Percentiles rank a stretch among this genome's conserved stretches.
Conservation (phyloP, 2,797 vertebrate species). For the Catostomus latipinnis region DNA sequence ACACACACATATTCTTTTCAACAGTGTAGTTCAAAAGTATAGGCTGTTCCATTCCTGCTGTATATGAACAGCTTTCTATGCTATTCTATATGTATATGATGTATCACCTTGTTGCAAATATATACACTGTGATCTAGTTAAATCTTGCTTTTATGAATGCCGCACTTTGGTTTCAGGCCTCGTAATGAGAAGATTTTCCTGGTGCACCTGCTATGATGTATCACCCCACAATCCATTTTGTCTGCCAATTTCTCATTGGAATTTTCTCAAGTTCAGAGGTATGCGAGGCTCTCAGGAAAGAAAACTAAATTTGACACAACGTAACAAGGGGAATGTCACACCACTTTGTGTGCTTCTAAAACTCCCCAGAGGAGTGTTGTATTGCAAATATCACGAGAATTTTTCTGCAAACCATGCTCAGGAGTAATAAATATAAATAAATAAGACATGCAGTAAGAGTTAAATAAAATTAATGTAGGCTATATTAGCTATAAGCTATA, state of each 20-base stretch:
- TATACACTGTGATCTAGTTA: constrained; percentile 14
- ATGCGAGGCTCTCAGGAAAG: too few species aligned
- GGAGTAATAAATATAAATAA: neutral
- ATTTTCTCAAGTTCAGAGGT: too few species aligned
- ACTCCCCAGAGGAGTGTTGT: neutral
- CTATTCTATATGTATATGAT: constrained; percentile 43
- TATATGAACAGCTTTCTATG: constrained; percentile 4
- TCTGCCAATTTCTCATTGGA: too few species aligned
- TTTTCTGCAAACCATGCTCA: neutral
- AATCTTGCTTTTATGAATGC: neutral
- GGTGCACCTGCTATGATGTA: constrained; percentile 56
- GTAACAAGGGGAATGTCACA: neutral
- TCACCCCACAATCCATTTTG: constrained; percentile 47
- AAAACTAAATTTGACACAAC: too few species aligned
- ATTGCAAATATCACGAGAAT: too few species aligned
- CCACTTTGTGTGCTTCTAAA: neutral
- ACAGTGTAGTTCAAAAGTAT: neutral
- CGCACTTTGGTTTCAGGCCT: constrained; percentile 15
- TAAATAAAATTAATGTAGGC: too few species aligned
- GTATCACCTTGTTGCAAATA: constrained; percentile 6
- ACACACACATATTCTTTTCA: neutral
- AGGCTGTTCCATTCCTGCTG: too few species aligned
- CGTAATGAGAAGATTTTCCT: constrained; percentile 36
- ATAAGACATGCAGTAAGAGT: too few species aligned
- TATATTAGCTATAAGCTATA: too few species aligned